These are phyloP conservation scores for Chiloscyllium punctatum DNA, from an alignment of 2,797 vertebrate genomes.

Conservation along the genomic window DNA sequence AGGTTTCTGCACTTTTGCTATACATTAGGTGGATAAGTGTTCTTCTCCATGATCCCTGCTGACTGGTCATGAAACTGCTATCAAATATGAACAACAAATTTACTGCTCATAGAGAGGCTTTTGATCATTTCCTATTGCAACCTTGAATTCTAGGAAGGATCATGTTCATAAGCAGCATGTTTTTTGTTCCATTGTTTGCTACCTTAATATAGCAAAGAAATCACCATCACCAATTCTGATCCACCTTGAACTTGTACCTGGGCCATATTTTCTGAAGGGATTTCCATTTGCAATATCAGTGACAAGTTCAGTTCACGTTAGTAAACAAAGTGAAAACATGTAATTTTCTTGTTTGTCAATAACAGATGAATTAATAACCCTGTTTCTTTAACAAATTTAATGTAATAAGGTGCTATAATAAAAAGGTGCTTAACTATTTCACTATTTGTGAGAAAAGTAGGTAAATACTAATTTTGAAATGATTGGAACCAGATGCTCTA, in stretches of 20 bases:
- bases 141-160: slow-evolving; percentile 6
- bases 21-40: background rate
- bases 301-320: background rate
- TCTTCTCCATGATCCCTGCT: background rate
- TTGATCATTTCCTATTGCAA: background rate
- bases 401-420: background rate
- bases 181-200: background rate
- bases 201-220: background rate
- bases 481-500: slow-evolving; percentile 28
- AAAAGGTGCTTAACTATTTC: background rate
- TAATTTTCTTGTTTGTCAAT: background rate
- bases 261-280: background rate
- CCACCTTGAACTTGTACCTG: background rate
- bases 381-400: background rate
- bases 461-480: slow-evolving; percentile 10
- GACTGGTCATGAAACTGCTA: background rate
- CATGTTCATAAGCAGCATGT: background rate
- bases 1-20: background rate
- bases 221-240: background rate
- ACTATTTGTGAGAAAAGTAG: background rate
- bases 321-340: background rate
- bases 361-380: background rate
- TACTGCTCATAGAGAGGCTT: background rate
- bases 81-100: background rate
- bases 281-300: background rate